phyloP scores from a whole-genome alignment of 2,113 vertebrate species.

The Tiliqua scincoides region DNA sequence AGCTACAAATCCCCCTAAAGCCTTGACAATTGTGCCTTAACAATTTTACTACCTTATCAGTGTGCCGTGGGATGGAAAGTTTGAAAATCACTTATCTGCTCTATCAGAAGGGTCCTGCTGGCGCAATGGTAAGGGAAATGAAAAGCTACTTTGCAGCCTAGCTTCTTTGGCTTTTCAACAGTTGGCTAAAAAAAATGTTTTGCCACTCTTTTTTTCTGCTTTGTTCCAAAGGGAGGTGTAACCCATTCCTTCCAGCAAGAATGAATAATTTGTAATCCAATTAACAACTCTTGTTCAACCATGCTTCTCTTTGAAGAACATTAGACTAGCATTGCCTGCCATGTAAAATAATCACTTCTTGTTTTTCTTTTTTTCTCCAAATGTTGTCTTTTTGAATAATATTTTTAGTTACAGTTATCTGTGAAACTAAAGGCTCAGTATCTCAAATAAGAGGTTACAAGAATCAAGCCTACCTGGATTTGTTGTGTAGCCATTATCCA shows the following conservation, averaged over 20 bases:
- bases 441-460: not conserved
- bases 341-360: not conserved
- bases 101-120: not conserved
- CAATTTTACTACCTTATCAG: too few species aligned
- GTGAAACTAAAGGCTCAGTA: not conserved
- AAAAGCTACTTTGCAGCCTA: not conserved
- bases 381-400: not conserved
- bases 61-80: too few species aligned
- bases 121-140: not conserved
- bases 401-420: too few species aligned
- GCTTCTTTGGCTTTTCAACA: not conserved
- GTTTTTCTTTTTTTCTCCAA: not conserved
- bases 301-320: not conserved
- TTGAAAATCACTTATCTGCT: too few species aligned
- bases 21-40: too few species aligned
- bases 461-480: not conserved
- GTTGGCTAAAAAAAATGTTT: not conserved
- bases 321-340: not conserved
- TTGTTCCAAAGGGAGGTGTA: not conserved
- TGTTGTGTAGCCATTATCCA: not conserved
- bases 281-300: not conserved
- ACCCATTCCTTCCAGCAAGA: not conserved
- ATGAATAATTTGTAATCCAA: not conserved
- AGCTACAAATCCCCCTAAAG: too few species aligned
- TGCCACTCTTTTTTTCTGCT: not conserved